phyloP scores from a whole-genome alignment of 2,888 invertebrate genomes.

The Xanthorhoe designata region DNA sequence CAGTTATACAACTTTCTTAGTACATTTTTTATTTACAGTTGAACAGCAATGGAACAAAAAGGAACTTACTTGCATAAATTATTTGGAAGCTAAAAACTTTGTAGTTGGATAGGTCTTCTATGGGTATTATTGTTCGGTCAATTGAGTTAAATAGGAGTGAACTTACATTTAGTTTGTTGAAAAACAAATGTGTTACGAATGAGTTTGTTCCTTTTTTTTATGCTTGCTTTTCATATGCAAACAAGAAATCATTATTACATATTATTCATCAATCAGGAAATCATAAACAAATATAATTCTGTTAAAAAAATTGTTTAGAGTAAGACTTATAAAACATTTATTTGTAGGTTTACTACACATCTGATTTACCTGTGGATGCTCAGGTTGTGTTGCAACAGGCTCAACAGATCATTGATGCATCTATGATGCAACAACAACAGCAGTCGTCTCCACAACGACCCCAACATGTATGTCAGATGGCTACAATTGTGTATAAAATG shows the following conservation, averaged over 20 bases:
- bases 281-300: constrained; percentile 8
- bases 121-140: too few species aligned
- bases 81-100: too few species aligned
- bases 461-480: constrained; percentile 82
- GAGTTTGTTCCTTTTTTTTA: background rate
- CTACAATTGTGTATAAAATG: constrained; percentile 59
- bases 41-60: too few species aligned
- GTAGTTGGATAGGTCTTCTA: too few species aligned
- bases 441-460: constrained; percentile 75
- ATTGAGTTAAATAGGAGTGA: too few species aligned
- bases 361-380: constrained; percentile 83
- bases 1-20: constrained; percentile 25
- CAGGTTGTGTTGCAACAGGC: constrained; percentile 85
- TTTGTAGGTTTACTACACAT: constrained; percentile 86
- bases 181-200: background rate
- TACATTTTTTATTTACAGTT: background rate
- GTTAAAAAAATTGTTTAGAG: constrained; percentile 28
- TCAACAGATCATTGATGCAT: constrained; percentile 85
- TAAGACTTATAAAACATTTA: constrained; percentile 60
- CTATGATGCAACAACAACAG: constrained; percentile 78
- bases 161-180: background rate
- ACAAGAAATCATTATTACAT: background rate
- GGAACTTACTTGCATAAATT: too few species aligned
- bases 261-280: constrained; percentile 14
- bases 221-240: background rate